Evolutionary conservation across 2,113 vertebrate genomes (phyloP), one percentile per base, ranked within the genome.

Genomic region (Hemicordylus capensis): DNA sequence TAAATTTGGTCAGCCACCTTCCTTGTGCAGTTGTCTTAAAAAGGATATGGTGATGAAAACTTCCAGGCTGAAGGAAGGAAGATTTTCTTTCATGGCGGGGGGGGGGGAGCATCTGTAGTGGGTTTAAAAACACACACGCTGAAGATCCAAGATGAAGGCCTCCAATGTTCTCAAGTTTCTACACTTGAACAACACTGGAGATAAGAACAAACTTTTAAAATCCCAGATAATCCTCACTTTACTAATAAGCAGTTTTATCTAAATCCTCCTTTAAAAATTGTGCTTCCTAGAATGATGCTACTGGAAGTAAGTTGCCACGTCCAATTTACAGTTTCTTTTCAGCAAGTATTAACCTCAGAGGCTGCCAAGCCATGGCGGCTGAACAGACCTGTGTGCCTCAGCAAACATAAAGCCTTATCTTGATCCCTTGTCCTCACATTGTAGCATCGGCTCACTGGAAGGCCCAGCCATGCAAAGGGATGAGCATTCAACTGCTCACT

Each of bases 241-340:
- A 92, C 94, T 93, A 93, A 93, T 92, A 91, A 96, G 93, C 89
- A 94, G 92, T 90, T 95, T 95, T 94, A 95, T 92, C 94, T 96
- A 95, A 96, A 95, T 95, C 94, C 94, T 87, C 85, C 91, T 88
- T 90, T 91, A 88, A 90, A 94, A 93, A 87, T 34, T 61, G 0
- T 90, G 93, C 87, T 92, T 93, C 90, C 80, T 66, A 73, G 87
- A 87, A 83, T 76, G 84, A 90, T 67, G 89, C 82, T 66, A 20
- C 63, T n/a, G 77, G 89, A 93, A 92, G 87, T 37, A 54, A 92
- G 81, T 85, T 90, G 66, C 73, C 81, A 90, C 78, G 54, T 90
- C 91, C 92, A 87, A 82, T 89, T 89, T 92, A 85, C 84, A 48
- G 92, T 76, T 91, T 89, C 91, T 84, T 48, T 81, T 87, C 76